Conservation (phyloP, 2,888 invertebrate species). For the Malacosoma neustria region DNA sequence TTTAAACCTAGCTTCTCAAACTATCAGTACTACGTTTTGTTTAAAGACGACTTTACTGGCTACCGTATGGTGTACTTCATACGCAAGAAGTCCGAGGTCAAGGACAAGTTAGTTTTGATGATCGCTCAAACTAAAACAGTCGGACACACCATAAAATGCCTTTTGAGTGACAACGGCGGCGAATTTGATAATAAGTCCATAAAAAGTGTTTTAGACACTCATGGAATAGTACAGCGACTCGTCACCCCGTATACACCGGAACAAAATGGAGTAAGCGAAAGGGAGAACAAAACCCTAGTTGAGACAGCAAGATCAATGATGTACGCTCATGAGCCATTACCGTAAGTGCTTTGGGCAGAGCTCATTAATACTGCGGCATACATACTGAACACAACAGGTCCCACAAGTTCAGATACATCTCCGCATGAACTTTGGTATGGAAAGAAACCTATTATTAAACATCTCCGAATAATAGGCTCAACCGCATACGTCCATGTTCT, state of each 20-base stretch:
- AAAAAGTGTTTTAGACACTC: too few species aligned
- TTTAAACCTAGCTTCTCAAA: background rate
- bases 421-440: background rate
- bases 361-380: too few species aligned
- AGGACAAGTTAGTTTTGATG: background rate
- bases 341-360: too few species aligned
- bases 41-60: background rate
- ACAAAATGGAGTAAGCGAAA: too few species aligned
- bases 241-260: too few species aligned
- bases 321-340: too few species aligned
- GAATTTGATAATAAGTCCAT: background rate
- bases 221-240: too few species aligned
- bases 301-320: too few species aligned
- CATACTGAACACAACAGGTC: too few species aligned
- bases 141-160: background rate
- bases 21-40: background rate
- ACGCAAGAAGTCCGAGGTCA: background rate
- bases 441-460: conserved; percentile 3
- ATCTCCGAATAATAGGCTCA: conserved; percentile 16
- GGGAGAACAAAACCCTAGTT: too few species aligned
- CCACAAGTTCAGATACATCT: too few species aligned
- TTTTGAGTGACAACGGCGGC: background rate
- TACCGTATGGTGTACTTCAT: background rate
- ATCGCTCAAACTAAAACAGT: background rate
- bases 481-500: conserved; percentile 13